These are phyloP conservation scores for Cololabis saira DNA, from an alignment of 2,113 vertebrate genomes.

Conservation along the genomic window DNA sequence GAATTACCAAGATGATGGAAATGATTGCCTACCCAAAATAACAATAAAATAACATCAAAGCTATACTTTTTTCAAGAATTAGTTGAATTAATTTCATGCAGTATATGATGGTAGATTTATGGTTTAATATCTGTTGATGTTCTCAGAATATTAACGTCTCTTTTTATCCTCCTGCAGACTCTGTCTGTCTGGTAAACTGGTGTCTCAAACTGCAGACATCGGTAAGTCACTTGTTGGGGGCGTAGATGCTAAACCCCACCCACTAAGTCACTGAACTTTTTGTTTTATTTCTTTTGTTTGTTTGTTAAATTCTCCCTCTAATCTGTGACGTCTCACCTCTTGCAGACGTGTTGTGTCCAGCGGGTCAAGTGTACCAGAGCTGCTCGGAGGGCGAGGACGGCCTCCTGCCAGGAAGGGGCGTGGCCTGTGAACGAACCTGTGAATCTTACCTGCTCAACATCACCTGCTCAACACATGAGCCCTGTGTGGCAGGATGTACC, in stretches of 20 bases:
- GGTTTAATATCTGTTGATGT: background rate
- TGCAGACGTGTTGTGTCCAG: constrained; percentile 84
- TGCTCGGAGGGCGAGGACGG: constrained; percentile 80
- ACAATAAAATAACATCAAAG: no score
- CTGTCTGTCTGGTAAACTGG: constrained; percentile 90
- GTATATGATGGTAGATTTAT: no score
- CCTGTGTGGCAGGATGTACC: constrained; percentile 90
- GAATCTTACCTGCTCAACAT: constrained; percentile 93
- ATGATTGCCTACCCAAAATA: no score
- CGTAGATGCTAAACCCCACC: background rate
- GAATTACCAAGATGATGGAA: no score
- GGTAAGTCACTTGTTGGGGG: constrained; percentile 70
- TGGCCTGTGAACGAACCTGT: constrained; percentile 88
- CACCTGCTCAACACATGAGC: constrained; percentile 84
- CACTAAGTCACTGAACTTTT: background rate
- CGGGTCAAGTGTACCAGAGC: constrained; percentile 88
- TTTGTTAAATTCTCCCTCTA: no score
- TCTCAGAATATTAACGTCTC: background rate
- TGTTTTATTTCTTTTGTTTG: background rate
- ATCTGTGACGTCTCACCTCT: background rate
- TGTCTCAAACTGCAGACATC: constrained; percentile 80
- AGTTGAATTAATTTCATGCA: no score
- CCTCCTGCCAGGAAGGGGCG: constrained; percentile 74
- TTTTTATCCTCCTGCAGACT: constrained; percentile 79
- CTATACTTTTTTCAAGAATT: no score